Evolutionary conservation across 2,113 vertebrate species (phyloP).

Genomic region (Casuarius casuarius): DNA sequence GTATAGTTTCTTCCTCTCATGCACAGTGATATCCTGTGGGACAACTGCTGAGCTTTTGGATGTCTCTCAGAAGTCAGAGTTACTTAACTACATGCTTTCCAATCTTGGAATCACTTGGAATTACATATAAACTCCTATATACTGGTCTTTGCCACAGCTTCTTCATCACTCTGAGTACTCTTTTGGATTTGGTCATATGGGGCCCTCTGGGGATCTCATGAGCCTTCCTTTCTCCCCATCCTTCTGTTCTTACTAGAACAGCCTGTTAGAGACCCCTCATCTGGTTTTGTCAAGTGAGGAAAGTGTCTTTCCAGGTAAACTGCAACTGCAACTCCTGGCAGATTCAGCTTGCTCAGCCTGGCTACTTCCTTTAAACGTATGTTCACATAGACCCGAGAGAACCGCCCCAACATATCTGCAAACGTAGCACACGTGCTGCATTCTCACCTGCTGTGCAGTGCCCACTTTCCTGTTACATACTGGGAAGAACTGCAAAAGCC

Average conservation of each 20-base stretch:
- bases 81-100: not conserved
- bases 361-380: not conserved
- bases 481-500: not conserved
- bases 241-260: not conserved
- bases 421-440: rapidly evolving
- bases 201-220: not conserved
- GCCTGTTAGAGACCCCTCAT: not conserved
- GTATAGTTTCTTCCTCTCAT: not conserved
- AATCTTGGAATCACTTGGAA: not conserved
- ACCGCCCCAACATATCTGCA: rapidly evolving
- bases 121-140: not conserved
- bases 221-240: not conserved
- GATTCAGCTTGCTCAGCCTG: not conserved
- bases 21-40: not conserved
- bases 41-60: not conserved
- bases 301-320: not conserved
- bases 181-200: not conserved
- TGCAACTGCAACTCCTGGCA: not conserved
- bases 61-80: not conserved
- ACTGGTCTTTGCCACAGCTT: not conserved
- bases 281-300: not conserved
- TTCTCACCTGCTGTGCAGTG: not conserved
- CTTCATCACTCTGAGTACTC: not conserved
- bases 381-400: not conserved
- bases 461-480: not conserved